Evolutionary conservation across 2,888 invertebrate species (phyloP), one percentile per base, ranked within the genome.

Genomic region (Phortica okadai): DNA sequence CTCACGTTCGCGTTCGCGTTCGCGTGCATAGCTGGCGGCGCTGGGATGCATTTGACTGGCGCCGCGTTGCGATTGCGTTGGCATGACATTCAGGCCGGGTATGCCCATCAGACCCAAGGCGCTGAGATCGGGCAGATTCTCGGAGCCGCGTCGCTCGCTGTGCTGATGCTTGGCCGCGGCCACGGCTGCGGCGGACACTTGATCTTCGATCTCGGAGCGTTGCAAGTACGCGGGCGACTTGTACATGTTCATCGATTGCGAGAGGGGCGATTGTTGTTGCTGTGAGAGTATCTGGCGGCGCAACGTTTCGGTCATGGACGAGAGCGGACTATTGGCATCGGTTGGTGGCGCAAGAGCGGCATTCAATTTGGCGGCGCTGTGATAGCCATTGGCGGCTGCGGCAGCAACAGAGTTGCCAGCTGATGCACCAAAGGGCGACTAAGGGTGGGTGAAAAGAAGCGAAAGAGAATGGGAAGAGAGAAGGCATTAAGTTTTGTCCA

Each of bases 191-290:
- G 90, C 90, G 10, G 90, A 88, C 21, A 90, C 88, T 73, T 90
- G 91, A 76, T 90, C 90, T 75, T 90, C 90, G 54, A 90, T 89
- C 80, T 90, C 90, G 14, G 90, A 91, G 33, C 90, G 86, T 62
- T 90, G 90, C 78, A 90, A 80, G 78, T 91, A 90, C 1, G 90
- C 91, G 45, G 90, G 90, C 0, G 90, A 89, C 82, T 90, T 90
- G 82, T 90, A 90, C 90, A 90, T 90, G 75, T 90, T 90, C 85
- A 90, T 88, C 3, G 90, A 85, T 75, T 90, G 90, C 6, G 86
- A 81, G 25, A 89, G 84, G 14, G 90, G 91, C 45, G 91, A 90
- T 76, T 90, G 90, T 21, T 85, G 90, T 77, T 89, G 89, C 67
- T 90, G 90, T 42, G 90, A 90, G 74, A 91, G 88, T 14, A 90